A percentile compares a stretch with the other conserved stretches of the same genome.
Conservation (phyloP, 2,888 invertebrate species). For the Furcula furcula region DNA sequence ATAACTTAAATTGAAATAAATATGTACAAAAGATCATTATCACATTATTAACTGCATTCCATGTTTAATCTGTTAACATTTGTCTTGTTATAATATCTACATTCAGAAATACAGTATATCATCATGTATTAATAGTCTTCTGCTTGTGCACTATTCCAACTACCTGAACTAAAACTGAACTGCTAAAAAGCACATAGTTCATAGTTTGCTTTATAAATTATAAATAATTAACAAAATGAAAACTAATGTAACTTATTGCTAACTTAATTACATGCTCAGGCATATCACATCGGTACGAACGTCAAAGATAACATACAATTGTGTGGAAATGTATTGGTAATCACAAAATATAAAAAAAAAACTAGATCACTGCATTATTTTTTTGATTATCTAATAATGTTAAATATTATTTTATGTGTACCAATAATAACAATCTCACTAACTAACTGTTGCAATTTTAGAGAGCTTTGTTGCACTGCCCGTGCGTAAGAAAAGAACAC, state of each 20-base stretch:
- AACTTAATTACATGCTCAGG: constrained; percentile 24
- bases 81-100: not conserved
- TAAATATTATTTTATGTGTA: too few relatives aligned
- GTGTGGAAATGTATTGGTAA: too few relatives aligned
- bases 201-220: constrained; percentile 12
- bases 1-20: constrained; percentile 50
- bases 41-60: constrained; percentile 40
- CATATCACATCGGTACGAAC: constrained; percentile 27
- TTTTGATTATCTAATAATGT: too few relatives aligned
- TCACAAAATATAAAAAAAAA: too few relatives aligned
- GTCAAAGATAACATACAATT: constrained; percentile 8
- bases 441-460: too few relatives aligned
- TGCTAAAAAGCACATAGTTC: not conserved
- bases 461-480: too few relatives aligned
- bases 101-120: not conserved
- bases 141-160: not conserved
- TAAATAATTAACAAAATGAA: constrained; percentile 15
- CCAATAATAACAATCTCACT: too few relatives aligned
- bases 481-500: too few relatives aligned
- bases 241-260: constrained; percentile 6
- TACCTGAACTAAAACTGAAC: constrained; percentile 2
- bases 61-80: constrained; percentile 10
- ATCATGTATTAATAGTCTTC: not conserved
- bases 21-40: constrained; percentile 58
- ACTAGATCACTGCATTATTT: too few relatives aligned